Base-by-base conservation (phyloP, 2,888 invertebrate species). In the Ormyrus rosae region DNA sequence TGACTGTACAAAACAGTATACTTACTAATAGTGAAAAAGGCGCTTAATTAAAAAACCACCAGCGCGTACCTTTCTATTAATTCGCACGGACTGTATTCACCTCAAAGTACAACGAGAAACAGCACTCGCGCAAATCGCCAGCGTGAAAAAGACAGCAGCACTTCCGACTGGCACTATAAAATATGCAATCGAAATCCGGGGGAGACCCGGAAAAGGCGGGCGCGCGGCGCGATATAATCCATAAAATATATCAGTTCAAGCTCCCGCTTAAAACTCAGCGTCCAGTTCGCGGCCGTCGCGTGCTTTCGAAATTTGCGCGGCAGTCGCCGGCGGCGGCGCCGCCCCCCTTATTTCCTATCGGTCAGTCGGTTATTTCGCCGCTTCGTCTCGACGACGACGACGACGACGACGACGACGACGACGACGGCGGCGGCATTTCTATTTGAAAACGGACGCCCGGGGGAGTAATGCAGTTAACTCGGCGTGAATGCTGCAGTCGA, bases 281-380 rank as follows among this genome's bases (percentile, higher is more conserved):
- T 34, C 8, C 10, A 34, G 34, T 34, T 34, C 34, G 19, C 13
- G n/a, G 9, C 11, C 9, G 51, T 11, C n/a, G n/a, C n/a, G 48
- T 0, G 45, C 63, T 8, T 11, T 78, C 68, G 80, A 84, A 34
- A 84, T 84, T 83, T 83, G 81, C 13, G 45, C 11, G 81, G 82
- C 83, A 81, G 83, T 85, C 84, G 34, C 34, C 82, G 85, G 70
- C 83, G 82, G 81, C 79, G 75, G 82, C 77, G 81, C 85, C 84
- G 78, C 84, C 85, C 83, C 80, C 63, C 34, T 82, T 78, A 85
- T 86, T 86, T 86, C 85, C 85, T 85, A 85, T 85, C 84, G 85
- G 86, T 84, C 85, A 85, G 85, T 83, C 82, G 83, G 55, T 51
- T 56, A 56, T 60, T 76, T 69, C 69, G 65, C 63, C 53, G 69